Conservation (phyloP, 2,888 invertebrate genomes). For the Cerastis rubricosa region DNA sequence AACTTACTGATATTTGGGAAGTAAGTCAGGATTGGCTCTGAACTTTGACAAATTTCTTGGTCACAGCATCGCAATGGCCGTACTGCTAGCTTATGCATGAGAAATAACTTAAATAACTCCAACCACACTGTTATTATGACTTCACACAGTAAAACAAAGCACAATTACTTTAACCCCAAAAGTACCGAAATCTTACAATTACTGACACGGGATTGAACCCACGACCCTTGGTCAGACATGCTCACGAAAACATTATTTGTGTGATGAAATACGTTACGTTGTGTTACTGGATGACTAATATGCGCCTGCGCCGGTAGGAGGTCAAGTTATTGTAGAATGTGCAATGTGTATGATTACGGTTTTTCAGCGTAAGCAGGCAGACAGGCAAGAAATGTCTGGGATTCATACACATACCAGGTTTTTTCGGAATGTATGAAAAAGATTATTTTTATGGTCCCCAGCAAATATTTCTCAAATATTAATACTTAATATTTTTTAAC, state of each 20-base stretch:
- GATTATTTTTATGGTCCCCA: neutral
- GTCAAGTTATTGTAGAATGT: slow-evolving; percentile 55
- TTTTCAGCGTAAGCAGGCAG: neutral
- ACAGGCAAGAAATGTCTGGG: neutral
- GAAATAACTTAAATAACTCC: slow-evolving; percentile 22
- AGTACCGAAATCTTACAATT: slow-evolving; percentile 71
- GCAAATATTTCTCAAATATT: neutral
- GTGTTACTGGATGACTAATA: slow-evolving; percentile 69
- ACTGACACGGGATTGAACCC: slow-evolving; percentile 76
- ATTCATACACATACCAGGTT: neutral
- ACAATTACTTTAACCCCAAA: slow-evolving; percentile 44
- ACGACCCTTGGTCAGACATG: slow-evolving; percentile 75
- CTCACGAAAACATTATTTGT: slow-evolving; percentile 81
- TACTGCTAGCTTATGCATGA: neutral
- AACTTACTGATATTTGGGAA: no score
- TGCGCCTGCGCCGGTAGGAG: slow-evolving; percentile 61
- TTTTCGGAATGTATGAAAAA: neutral
- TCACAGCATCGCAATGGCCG: neutral
- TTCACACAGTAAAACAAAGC: slow-evolving; percentile 58
- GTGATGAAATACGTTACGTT: slow-evolving; percentile 72
- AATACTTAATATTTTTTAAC: no score
- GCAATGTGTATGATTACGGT: slow-evolving; percentile 17
- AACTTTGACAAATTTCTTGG: neutral
- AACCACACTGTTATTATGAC: slow-evolving; percentile 11
- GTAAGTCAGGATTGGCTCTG: neutral